Evolutionary conservation across 2,888 invertebrate genomes (phyloP).

Genomic region (Melipona beecheii): DNA sequence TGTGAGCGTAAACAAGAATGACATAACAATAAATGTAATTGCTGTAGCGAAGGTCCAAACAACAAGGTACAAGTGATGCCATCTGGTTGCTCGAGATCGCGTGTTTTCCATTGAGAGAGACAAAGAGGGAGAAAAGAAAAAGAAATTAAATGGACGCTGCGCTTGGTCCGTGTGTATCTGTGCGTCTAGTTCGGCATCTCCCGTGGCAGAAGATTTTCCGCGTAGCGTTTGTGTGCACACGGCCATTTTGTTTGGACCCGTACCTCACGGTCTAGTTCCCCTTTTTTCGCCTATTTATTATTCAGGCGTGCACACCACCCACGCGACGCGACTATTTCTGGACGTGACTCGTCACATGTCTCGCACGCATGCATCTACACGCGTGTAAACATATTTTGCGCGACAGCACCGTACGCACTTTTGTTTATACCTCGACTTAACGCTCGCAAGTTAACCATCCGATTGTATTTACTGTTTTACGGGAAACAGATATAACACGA

Average conservation of each 20-base stretch:
- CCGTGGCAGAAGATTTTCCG: constrained; percentile 26
- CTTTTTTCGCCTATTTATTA: constrained; percentile 67
- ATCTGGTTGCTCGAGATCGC: neutral
- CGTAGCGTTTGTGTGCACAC: constrained; percentile 28
- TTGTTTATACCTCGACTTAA: constrained; percentile 44
- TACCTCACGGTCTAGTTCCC: constrained; percentile 62
- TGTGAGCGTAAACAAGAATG: constrained; percentile 41
- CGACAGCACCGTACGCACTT: constrained; percentile 56
- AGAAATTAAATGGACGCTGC: neutral
- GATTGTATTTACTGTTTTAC: neutral
- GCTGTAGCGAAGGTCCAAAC: neutral
- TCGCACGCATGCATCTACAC: constrained; percentile 64
- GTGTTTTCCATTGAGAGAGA: neutral
- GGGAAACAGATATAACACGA: neutral
- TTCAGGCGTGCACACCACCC: constrained; percentile 78
- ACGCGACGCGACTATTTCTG: constrained; percentile 82
- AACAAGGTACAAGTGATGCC: neutral
- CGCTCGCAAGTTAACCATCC: no score
- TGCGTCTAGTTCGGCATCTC: neutral
- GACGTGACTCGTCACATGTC: constrained; percentile 74
- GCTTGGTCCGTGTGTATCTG: no score
- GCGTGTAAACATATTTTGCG: constrained; percentile 65
- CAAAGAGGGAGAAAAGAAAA: no score
- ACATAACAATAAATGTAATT: constrained; percentile 53
- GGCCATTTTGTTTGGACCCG: constrained; percentile 52